These are phyloP conservation scores for Tryphoninae sp. DNA, from an alignment of 2,888 invertebrate species.

Conservation along the genomic window DNA sequence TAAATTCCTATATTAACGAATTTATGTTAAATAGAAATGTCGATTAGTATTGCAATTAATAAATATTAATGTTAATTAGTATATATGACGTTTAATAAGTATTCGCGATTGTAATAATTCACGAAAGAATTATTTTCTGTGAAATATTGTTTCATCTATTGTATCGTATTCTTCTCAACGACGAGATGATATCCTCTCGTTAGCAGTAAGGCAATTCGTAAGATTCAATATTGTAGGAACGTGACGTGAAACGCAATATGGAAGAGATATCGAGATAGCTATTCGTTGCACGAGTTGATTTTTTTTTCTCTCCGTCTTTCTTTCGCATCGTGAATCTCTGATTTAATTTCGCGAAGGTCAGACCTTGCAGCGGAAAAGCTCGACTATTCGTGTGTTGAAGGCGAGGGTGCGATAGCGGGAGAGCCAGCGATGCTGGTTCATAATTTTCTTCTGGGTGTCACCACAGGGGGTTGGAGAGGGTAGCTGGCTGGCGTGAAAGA, in stretches of 20 bases:
- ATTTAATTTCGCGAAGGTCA: slow-evolving; percentile 39
- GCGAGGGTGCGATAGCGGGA: not conserved
- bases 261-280: slow-evolving; percentile 57
- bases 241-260: slow-evolving; percentile 75
- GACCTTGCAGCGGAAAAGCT: slow-evolving; percentile 27
- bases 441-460: slow-evolving; percentile 54
- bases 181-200: slow-evolving; percentile 59
- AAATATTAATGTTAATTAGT: too few species aligned
- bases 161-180: slow-evolving; percentile 48
- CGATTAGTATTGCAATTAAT: too few species aligned
- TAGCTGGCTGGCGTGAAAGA: slow-evolving; percentile 21
- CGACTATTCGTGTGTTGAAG: slow-evolving; percentile 2
- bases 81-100: not conserved
- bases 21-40: too few species aligned
- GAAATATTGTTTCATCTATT: slow-evolving; percentile 23
- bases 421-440: slow-evolving; percentile 44
- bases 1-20: too few species aligned
- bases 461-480: not conserved
- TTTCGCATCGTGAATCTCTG: slow-evolving; percentile 17
- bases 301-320: slow-evolving; percentile 17
- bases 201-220: slow-evolving; percentile 71
- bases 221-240: slow-evolving; percentile 77
- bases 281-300: slow-evolving; percentile 69
- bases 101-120: not conserved
- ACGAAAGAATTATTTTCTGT: slow-evolving; percentile 3